Evolutionary conservation across 2,113 vertebrate genomes (phyloP).

Genomic region (Erythrocercus mccallii): DNA sequence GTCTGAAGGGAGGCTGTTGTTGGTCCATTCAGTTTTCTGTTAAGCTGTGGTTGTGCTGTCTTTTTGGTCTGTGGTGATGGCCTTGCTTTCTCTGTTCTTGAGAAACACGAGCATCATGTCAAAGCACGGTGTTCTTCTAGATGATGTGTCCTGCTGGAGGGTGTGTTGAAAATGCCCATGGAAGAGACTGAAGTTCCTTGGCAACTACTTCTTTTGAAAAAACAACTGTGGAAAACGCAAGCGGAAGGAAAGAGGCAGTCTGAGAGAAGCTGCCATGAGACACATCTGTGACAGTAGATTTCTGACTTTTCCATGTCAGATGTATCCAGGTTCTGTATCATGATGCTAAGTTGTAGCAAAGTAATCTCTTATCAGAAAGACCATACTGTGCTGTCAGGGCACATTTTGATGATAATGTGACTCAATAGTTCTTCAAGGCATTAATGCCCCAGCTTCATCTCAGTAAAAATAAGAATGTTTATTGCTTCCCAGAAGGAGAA

Average conservation of each 20-base stretch:
- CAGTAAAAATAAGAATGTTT: not conserved
- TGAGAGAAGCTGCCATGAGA: not conserved
- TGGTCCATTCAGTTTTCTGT: not conserved
- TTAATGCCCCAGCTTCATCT: not conserved
- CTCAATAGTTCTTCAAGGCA: slow-evolving; percentile 5
- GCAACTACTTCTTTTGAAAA: not conserved
- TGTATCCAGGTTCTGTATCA: not conserved
- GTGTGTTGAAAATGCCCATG: not conserved
- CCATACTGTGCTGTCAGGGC: not conserved
- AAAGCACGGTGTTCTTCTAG: not conserved
- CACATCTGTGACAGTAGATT: not conserved
- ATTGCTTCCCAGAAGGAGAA: not conserved
- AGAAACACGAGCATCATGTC: not conserved
- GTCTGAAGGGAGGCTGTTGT: not conserved
- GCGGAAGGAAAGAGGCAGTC: not conserved
- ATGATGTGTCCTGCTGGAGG: not conserved
- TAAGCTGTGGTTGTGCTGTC: not conserved
- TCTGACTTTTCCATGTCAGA: not conserved
- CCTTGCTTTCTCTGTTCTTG: not conserved
- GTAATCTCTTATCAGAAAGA: not conserved
- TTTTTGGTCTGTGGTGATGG: not conserved
- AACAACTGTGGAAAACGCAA: not conserved
- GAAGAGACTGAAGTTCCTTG: not conserved
- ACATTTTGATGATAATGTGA: not conserved
- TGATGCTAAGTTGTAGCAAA: not conserved